phyloP scores from a whole-genome alignment of 2,113 vertebrate species.

The Colaptes auratus region DNA sequence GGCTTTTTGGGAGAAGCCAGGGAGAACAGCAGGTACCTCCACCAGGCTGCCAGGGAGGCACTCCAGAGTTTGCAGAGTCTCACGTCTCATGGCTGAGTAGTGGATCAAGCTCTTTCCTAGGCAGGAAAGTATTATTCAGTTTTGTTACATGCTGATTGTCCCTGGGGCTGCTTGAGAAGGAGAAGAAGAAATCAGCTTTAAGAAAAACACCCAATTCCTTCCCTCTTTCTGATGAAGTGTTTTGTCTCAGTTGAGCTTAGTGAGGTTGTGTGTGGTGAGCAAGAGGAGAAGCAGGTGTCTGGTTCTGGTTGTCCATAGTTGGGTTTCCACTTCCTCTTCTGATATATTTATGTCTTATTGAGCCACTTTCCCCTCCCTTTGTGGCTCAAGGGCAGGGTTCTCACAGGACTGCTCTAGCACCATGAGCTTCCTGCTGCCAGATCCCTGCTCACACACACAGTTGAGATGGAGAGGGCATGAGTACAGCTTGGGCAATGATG shows the following conservation, averaged over 20 bases:
- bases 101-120: background rate
- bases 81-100: background rate
- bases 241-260: background rate
- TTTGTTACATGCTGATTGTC: background rate
- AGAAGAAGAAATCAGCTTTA: background rate
- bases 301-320: background rate
- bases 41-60: background rate
- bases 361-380: background rate
- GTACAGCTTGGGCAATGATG: background rate
- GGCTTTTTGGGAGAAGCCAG: background rate
- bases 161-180: background rate
- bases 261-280: background rate
- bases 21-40: background rate
- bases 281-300: background rate
- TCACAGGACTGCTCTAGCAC: background rate
- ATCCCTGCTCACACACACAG: background rate
- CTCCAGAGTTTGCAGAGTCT: background rate
- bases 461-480: fast-evolving
- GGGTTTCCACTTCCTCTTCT: conserved; percentile 3
- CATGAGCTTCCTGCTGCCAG: background rate
- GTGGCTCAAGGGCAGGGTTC: background rate
- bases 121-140: background rate
- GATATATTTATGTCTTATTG: background rate
- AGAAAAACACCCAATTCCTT: background rate
- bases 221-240: background rate